Evolutionary conservation across 2,113 vertebrate species (phyloP).

Genomic region (Muntiacus muntjak): DNA sequence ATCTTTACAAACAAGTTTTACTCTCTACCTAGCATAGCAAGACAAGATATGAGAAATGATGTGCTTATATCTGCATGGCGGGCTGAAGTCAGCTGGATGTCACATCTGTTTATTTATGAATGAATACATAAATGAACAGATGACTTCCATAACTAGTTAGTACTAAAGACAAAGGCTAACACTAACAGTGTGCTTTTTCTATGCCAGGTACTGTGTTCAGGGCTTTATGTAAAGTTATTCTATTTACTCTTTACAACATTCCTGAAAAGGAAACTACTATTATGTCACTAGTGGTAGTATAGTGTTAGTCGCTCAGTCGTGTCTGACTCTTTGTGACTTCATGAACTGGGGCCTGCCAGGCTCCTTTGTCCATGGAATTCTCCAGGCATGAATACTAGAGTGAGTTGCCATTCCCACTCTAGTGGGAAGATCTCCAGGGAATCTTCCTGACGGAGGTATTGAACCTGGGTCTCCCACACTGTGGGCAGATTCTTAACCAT

Average conservation of each 20-base stretch:
- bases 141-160: not conserved
- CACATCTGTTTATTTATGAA: not conserved
- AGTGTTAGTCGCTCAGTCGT: not conserved
- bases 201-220: not conserved
- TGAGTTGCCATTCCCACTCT: not conserved
- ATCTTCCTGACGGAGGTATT: not conserved
- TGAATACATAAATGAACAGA: not conserved
- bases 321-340: not conserved
- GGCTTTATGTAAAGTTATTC: not conserved
- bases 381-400: not conserved
- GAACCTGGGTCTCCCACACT: not conserved
- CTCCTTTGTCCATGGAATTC: not conserved
- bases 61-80: not conserved
- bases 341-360: not conserved
- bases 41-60: not conserved
- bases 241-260: not conserved
- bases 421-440: not conserved
- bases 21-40: not conserved
- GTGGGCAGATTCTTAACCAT: not conserved
- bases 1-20: not conserved
- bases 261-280: not conserved
- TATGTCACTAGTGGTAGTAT: not conserved
- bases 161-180: not conserved
- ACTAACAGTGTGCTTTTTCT: not conserved
- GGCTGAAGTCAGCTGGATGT: not conserved